Evolutionary conservation across 1,140 invertebrate species (phyloP), one percentile per base, ranked within the genome.

Genomic region (Sitodiplosis mosellana): DNA sequence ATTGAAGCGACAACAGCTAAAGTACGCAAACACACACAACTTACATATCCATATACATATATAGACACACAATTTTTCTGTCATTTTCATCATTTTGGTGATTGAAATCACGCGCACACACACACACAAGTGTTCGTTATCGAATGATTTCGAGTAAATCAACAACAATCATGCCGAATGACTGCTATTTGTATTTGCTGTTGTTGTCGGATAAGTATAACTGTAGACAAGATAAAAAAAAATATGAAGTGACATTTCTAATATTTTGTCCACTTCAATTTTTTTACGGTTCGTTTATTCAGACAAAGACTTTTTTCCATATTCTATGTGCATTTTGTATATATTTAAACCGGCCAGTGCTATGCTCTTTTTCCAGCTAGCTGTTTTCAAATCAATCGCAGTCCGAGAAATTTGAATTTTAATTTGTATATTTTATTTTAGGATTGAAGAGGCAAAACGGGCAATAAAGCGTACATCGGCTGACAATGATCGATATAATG

Each of bases 1-100:
- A 57, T 59, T 88, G 36, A 81, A 87, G 59, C 71, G 83, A 37
- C 80, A 80, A 54, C 78, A 83, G 55, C 68, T 81, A 65, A 72
- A 72, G 71, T 75, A 63, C 58, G 56, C 46, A 53, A n/a, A n/a
- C n/a, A n/a, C 33, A n/a, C n/a, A n/a, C n/a, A n/a, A n/a, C n/a
- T n/a, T n/a, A n/a, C n/a, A n/a, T n/a, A n/a, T n/a, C n/a, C n/a
- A n/a, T n/a, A n/a, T n/a, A 27, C 27, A 27, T 27, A 27, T 27
- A 3, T 5, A 27, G 10, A 10, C 27, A 27, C 27, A 27, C 27
- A 27, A 27, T 27, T 27, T 27, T 27, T 5, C 3, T 10, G 10
- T 27, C 10, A 5, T 27, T 27, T 27, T 27, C 27, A n/a, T 27
- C 3, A 27, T 27, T 5, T 27, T 27, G 4, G 10, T n/a, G n/a